These are phyloP conservation scores for Tamandua tetradactyla DNA, from an alignment of 2,797 vertebrate species.

Conservation along the genomic window DNA sequence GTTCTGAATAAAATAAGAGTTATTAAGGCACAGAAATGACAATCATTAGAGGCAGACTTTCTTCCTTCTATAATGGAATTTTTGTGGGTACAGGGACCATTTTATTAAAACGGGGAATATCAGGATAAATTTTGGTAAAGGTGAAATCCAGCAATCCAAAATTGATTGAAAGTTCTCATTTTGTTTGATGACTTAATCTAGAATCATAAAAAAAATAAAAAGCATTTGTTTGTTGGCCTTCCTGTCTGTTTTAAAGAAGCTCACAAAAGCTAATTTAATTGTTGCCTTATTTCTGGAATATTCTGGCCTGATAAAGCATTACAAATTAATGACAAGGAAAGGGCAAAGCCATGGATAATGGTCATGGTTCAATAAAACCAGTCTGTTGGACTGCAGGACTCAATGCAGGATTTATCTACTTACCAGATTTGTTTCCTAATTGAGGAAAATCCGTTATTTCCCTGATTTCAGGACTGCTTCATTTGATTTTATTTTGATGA, in stretches of 20 bases:
- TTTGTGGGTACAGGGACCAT: neutral
- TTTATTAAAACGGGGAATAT: neutral
- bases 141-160: neutral
- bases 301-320: neutral
- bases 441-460: neutral
- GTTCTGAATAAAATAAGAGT: neutral
- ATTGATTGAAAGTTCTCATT: neutral
- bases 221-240: neutral
- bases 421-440: conserved; percentile 28
- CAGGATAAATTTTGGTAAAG: neutral
- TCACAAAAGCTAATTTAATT: neutral
- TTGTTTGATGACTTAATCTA: neutral
- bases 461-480: neutral
- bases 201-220: neutral
- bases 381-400: neutral
- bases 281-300: neutral
- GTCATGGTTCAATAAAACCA: neutral
- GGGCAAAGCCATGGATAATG: neutral
- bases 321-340: neutral
- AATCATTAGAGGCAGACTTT: neutral
- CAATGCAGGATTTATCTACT: conserved; percentile 7
- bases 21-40: neutral
- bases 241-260: neutral
- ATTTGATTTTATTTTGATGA: conserved; percentile 12
- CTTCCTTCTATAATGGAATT: neutral